A percentile compares a stretch with the other conserved stretches of the same genome.
phyloP scores from a whole-genome alignment of 2,113 vertebrate species.

The Leptobrachium ailaonicum region DNA sequence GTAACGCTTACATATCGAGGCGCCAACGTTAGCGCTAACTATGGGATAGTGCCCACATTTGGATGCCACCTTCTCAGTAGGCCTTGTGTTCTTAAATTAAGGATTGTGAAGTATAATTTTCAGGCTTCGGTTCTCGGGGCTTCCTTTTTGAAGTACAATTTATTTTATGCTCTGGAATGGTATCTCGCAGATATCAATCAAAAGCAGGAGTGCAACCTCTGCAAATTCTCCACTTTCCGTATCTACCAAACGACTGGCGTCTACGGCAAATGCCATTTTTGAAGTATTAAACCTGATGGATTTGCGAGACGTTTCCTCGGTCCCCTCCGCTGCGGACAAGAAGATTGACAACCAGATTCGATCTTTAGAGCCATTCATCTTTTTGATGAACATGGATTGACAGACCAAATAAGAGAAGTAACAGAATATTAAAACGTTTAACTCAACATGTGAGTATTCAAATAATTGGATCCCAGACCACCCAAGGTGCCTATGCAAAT shows the following conservation, averaged over 20 bases:
- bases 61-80: no score
- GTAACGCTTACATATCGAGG: no score
- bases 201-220: conserved; percentile 7
- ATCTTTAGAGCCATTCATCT: conserved; percentile 42
- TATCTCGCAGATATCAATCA: conserved; percentile 38
- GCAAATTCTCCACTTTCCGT: conserved; percentile 32
- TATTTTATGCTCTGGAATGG: conserved; percentile 1
- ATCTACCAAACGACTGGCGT: conserved; percentile 35
- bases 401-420: conserved; percentile 4
- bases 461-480: no score
- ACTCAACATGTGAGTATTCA: neutral
- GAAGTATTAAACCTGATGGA: conserved; percentile 46
- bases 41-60: no score
- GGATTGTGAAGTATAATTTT: no score
- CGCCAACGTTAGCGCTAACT: no score
- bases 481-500: no score
- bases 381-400: neutral
- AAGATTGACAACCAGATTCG: conserved; percentile 40
- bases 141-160: neutral
- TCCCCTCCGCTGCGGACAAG: conserved; percentile 12
- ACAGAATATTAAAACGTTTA: conserved; percentile 1
- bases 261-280: conserved; percentile 47
- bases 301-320: conserved; percentile 1
- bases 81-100: no score
- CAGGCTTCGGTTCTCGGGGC: no score